Evolutionary conservation across 2,113 vertebrate species (phyloP), one percentile per base, ranked within the genome.

Genomic region (Pitta sordida): DNA sequence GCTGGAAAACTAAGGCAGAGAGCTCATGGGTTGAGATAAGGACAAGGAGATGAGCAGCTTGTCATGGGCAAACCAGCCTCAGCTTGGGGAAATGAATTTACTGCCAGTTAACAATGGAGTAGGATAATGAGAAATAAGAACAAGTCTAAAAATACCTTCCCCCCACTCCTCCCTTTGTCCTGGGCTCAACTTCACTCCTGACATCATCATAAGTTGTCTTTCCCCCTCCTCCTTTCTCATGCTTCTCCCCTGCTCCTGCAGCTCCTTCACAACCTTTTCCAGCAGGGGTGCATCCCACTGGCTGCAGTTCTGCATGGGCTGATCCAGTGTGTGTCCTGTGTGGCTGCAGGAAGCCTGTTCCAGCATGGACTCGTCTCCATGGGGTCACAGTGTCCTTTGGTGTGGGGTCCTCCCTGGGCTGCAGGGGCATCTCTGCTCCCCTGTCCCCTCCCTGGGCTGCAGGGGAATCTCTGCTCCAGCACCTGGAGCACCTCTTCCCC

Each of bases 231-330:
- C 27, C n/a, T 4, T 83, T 34, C 21, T 46, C 15, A 8, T 0
- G 1, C 9, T 79, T 6, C 13, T 88, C 12, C 14, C 29, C n/a
- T 58, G n/a, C n/a, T 75, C 4, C 21, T 69, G 56, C 51, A 58
- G 30, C 51, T 81, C 18, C 26, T 75, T 93, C 56, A 49, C 37
- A 29, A 52, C 64, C 32, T 46, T 29, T 44, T 39, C 46, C 7
- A 52, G 3, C 2, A 0, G 24, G 29, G 5, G 9, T 13, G 19
- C 13, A 52, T 58, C 11, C 39, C 15, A 1, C 0, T 1, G n/a
- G 13, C 30, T 30, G 15, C 17, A 19, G 36, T 62, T 69, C 15
- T 75, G 15, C 34, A 22, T 1, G 2, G 41, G 53, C 53, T 43
- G 14, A 24, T 41, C 48, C 24, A 17, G n/a, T 2, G 82, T 53